Percentiles rank a stretch among this genome's conserved stretches.
Evolutionary conservation across 2,888 invertebrate genomes (phyloP).

Genomic region (Drosophila rubida): DNA sequence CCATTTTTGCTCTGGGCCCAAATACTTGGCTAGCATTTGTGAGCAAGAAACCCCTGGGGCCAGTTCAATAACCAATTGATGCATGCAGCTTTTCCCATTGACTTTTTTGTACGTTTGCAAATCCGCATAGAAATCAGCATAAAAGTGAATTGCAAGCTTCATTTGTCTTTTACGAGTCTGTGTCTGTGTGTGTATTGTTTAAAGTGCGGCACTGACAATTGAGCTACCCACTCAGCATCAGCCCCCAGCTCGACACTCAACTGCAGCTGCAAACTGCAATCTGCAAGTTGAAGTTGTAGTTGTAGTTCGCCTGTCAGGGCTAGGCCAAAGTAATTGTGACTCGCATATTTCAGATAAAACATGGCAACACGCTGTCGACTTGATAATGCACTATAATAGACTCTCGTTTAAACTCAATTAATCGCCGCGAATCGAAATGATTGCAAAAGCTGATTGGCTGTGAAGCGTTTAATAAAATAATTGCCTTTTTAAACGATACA

Average conservation of each 20-base stretch:
- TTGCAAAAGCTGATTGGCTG: neutral
- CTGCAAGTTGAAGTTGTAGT: conserved; percentile 41
- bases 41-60: neutral
- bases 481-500: neutral
- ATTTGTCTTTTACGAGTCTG: conserved; percentile 32
- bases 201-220: conserved; percentile 52
- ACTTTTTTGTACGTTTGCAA: conserved; percentile 38
- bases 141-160: conserved; percentile 68
- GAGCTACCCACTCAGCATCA: conserved; percentile 54
- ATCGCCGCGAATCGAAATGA: neutral
- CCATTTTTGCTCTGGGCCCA: conserved; percentile 15
- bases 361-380: neutral
- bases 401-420: neutral
- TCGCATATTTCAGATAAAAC: conserved; percentile 38
- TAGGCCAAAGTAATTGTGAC: conserved; percentile 69
- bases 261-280: conserved; percentile 29
- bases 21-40: neutral
- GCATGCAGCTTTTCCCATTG: conserved; percentile 57
- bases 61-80: conserved; percentile 78
- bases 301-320: conserved; percentile 64
- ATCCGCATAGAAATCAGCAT: conserved; percentile 62
- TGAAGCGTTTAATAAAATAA: neutral
- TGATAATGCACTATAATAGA: neutral
- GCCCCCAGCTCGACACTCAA: conserved; percentile 25
- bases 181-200: conserved; percentile 32